A percentile compares a stretch with the other conserved stretches of the same genome.
phyloP scores from a whole-genome alignment of 2,888 invertebrate species.

The Harpagoxenus sublaevis region DNA sequence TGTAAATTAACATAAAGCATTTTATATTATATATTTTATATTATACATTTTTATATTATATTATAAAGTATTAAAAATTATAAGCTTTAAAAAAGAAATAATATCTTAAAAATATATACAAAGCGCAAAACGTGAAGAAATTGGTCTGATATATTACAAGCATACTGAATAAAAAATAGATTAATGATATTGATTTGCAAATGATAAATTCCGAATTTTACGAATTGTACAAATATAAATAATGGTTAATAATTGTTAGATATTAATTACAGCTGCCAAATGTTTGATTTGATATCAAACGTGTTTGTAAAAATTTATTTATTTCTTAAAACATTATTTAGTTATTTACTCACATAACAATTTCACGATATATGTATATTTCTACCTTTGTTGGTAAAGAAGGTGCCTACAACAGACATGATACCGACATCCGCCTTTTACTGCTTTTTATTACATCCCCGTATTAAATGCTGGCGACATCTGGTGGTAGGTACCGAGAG shows the following conservation, averaged over 20 bases:
- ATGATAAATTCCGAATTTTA: background rate
- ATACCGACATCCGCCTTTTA: constrained; percentile 66
- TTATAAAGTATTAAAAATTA: background rate
- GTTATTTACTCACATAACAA: background rate
- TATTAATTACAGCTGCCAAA: background rate
- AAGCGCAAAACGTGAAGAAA: background rate
- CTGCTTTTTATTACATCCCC: constrained; percentile 43
- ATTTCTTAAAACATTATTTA: background rate
- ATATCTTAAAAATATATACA: background rate
- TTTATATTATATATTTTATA: background rate
- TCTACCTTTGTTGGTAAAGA: constrained; percentile 41
- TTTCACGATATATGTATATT: background rate
- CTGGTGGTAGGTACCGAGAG: constrained; percentile 54
- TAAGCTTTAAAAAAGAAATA: background rate
- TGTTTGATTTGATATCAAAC: background rate
- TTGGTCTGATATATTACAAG: background rate
- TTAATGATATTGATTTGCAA: background rate
- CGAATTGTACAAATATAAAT: background rate
- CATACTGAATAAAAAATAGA: background rate
- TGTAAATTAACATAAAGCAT: background rate
- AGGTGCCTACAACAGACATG: constrained; percentile 45
- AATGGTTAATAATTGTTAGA: background rate
- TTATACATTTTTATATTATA: background rate
- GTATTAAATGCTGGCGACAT: constrained; percentile 76
- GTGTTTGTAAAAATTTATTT: background rate